phyloP scores from a whole-genome alignment of 2,888 invertebrate species.

The Anticlea derivata region DNA sequence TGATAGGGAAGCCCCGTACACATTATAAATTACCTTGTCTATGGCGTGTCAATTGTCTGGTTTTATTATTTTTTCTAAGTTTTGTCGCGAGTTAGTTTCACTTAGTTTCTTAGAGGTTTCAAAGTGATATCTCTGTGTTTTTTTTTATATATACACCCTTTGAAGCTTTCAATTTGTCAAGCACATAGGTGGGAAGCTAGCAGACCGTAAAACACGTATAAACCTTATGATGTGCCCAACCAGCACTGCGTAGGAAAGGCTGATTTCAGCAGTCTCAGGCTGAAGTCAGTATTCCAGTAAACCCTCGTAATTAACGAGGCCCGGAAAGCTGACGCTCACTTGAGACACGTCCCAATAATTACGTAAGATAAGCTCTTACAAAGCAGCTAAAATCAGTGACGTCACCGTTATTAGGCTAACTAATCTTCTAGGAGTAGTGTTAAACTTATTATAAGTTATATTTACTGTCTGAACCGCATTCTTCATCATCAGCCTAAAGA shows the following conservation, averaged over 20 bases:
- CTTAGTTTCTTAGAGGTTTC: no score
- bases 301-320: constrained; percentile 35
- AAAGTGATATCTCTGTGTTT: no score
- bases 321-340: constrained; percentile 33
- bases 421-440: neutral
- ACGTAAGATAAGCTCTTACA: constrained; percentile 29
- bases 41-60: no score
- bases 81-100: no score
- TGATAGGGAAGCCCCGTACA: no score
- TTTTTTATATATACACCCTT: neutral
- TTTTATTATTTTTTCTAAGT: no score
- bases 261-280: constrained; percentile 26
- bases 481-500: no score
- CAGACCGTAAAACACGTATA: constrained; percentile 1
- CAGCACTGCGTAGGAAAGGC: constrained; percentile 23
- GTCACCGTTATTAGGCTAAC: neutral
- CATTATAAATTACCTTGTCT: no score
- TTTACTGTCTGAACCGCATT: no score
- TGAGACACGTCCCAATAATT: constrained; percentile 33
- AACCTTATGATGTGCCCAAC: constrained; percentile 33
- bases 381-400: constrained; percentile 20
- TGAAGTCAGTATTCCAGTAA: constrained; percentile 23
- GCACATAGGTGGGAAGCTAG: neutral
- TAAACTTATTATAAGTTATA: no score
- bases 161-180: neutral